Conservation (phyloP, 2,113 vertebrate genomes). For the Pundamilia nyererei region DNA sequence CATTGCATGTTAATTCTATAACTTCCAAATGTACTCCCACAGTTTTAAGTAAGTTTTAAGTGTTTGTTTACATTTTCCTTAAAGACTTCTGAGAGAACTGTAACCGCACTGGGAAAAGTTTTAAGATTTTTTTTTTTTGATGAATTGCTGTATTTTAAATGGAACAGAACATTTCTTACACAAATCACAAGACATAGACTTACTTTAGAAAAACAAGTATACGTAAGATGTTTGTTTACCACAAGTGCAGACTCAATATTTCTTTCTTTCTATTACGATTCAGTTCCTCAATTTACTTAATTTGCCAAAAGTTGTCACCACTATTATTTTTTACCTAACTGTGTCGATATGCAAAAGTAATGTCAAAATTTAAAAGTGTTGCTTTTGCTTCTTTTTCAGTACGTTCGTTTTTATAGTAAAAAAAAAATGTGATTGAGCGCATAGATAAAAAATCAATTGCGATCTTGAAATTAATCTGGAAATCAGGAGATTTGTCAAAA, state of each 20-base stretch:
- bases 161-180: neutral
- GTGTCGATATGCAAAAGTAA: neutral
- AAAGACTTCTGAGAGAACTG: neutral
- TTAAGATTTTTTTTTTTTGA: neutral
- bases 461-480: neutral
- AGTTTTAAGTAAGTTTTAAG: neutral
- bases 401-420: neutral
- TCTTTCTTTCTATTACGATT: neutral
- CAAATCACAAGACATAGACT: neutral
- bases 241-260: neutral
- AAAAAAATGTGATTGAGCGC: neutral
- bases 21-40: neutral
- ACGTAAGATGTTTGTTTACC: neutral
- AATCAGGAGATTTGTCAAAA: neutral
- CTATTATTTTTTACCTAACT: neutral
- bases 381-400: neutral
- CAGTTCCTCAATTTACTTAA: neutral
- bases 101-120: neutral
- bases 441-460: neutral
- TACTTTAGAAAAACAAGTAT: neutral
- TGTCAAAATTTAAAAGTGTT: neutral
- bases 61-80: neutral
- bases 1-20: neutral
- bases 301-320: neutral
- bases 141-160: neutral